Conservation (phyloP, 2,113 vertebrate species). For the Tupaia tana region DNA sequence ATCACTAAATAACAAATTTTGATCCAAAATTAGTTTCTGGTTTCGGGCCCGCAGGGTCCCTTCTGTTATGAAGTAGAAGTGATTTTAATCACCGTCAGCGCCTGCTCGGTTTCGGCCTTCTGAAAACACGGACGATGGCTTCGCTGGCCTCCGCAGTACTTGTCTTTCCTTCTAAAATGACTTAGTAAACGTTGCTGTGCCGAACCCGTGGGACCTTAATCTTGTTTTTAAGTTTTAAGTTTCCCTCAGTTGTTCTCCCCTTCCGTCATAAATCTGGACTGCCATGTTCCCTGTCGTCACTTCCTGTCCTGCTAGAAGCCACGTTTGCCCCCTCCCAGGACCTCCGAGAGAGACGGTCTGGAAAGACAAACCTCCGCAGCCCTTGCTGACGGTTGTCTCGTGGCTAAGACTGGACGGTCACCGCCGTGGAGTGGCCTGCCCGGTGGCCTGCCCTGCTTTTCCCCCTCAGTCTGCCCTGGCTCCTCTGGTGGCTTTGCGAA, state of each 20-base stretch:
- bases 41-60: not conserved
- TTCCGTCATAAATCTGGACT: not conserved
- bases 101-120: slow-evolving; percentile 5
- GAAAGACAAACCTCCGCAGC: not conserved
- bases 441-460: not conserved
- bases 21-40: slow-evolving; percentile 63
- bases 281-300: not conserved
- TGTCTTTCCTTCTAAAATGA: slow-evolving; percentile 10
- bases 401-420: not conserved
- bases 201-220: not conserved
- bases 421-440: no score
- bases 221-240: slow-evolving; percentile 47
- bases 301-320: not conserved
- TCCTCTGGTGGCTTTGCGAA: not conserved
- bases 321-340: not conserved
- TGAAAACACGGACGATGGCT: not conserved
- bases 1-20: slow-evolving; percentile 6
- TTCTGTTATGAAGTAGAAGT: slow-evolving; percentile 23
- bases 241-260: not conserved
- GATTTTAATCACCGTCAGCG: slow-evolving; percentile 17
- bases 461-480: not conserved
- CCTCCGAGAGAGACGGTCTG: not conserved
- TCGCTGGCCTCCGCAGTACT: not conserved
- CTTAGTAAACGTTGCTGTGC: not conserved
- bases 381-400: not conserved